Evolutionary conservation across 1,140 invertebrate genomes (phyloP), one percentile per base, ranked within the genome.

Genomic region (Micrasema minimum): DNA sequence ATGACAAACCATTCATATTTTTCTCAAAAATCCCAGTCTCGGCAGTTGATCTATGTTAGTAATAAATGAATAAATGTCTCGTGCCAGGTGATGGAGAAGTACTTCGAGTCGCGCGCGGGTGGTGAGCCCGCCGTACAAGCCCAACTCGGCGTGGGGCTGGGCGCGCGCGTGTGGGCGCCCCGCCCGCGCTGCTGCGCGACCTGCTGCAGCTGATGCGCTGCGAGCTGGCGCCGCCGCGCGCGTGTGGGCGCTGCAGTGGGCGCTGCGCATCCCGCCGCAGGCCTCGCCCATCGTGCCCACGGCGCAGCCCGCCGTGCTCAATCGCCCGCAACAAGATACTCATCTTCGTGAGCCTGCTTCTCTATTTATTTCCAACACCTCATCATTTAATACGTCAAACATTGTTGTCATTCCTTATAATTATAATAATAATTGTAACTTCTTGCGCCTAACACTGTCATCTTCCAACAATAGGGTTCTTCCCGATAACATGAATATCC

Each of bases 201-300:
- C 95, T 96, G 77, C 89, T 98, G 67, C 83, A 82, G 72, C 77
- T 85, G 6, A 82, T 82, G 82, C 77, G 83, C 45, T 80, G 82
- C 5, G 83, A 85, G 66, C 80, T 77, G 10, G 37, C 51, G 14
- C 50, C 31, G 2, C 43, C 55, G 12, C 80, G 90, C 46, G 91
- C 92, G 75, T n/a, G n/a, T 98, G 96, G 95, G 87, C 89, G 18
- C 89, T 97, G 23, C 93, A 96, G 80, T 94, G 94, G 89, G 95
- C 95, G 80, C 84, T 98, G 74, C 90, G 95, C 26, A 93, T 96
- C 72, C 95, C 96, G 57, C 95, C 95, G 14, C 91, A 93, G 38
- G 91, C 92, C 0, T 86, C 90, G 50, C 92, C 91, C 23, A 92
- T 96, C 71, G 92, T 95, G 50, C 93, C 94, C 2, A 90, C 90